phyloP scores from a whole-genome alignment of 1,140 invertebrate species.

The Scaptomyza pallida region DNA sequence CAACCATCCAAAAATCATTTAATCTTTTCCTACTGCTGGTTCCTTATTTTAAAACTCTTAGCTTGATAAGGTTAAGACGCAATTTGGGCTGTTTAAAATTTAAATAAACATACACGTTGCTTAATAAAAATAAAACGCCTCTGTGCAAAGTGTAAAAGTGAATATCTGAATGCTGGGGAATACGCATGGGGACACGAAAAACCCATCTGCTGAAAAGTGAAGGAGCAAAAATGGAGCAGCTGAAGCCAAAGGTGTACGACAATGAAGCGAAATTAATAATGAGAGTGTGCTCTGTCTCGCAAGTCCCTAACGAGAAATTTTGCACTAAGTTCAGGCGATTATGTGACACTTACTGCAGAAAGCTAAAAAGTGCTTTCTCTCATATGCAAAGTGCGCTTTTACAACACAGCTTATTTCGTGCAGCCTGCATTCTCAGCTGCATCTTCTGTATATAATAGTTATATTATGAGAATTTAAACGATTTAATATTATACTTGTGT shows the following conservation, averaged over 20 bases:
- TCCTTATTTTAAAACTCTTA: too few species aligned
- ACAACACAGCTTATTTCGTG: background rate
- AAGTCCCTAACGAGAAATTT: constrained; percentile 8
- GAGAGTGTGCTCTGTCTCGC: constrained; percentile 2
- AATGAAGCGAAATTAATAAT: background rate
- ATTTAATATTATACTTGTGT: too few species aligned
- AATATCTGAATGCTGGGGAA: background rate
- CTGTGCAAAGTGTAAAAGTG: background rate
- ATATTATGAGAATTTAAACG: too few species aligned
- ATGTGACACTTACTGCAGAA: background rate
- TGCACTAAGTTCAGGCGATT: constrained; percentile 1
- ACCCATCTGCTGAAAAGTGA: background rate
- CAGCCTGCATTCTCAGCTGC: background rate
- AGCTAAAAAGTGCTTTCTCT: background rate
- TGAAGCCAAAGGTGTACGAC: background rate
- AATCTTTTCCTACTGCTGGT: too few species aligned
- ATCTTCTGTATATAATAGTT: background rate
- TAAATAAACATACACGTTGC: background rate
- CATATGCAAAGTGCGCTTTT: background rate
- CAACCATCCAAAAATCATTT: too few species aligned
- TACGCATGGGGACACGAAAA: background rate
- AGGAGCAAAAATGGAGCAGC: background rate
- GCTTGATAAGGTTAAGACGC: too few species aligned
- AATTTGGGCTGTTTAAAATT: too few species aligned
- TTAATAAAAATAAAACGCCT: background rate